These are phyloP conservation scores for Urechis unicinctus DNA, from an alignment of 2,888 invertebrate genomes.

Conservation along the genomic window DNA sequence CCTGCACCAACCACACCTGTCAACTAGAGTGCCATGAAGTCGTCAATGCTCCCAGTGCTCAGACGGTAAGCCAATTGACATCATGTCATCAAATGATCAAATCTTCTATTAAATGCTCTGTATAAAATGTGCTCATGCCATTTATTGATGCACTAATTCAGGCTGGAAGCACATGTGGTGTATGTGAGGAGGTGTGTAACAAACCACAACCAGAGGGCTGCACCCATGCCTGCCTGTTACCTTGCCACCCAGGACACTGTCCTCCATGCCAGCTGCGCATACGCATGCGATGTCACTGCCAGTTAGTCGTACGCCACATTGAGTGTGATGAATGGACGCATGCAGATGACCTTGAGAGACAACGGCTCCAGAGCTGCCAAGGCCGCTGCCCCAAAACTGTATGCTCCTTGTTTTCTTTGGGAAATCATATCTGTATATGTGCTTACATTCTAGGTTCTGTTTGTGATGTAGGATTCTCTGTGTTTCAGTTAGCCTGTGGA, in stretches of 20 bases:
- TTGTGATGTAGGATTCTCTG: neutral
- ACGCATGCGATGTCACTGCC: constrained; percentile 70
- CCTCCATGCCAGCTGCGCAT: constrained; percentile 61
- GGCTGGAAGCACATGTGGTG: constrained; percentile 44
- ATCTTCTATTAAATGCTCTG: neutral
- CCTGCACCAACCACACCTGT: constrained; percentile 59
- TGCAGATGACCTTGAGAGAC: constrained; percentile 49
- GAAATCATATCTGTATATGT: neutral
- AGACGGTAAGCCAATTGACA: constrained; percentile 25
- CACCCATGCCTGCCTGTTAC: constrained; percentile 64
- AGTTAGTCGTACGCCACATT: constrained; percentile 67
- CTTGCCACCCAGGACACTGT: constrained; percentile 62
- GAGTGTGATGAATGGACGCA: constrained; percentile 64
- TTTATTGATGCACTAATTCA: constrained; percentile 11
- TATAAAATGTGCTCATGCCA: neutral
- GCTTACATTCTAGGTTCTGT: too few species aligned
- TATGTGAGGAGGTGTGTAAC: constrained; percentile 42
- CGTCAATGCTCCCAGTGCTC: constrained; percentile 26
- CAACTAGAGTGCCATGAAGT: constrained; percentile 63
- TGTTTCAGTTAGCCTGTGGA: constrained; percentile 67
- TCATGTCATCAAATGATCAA: too few species aligned
- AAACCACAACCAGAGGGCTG: constrained; percentile 61
- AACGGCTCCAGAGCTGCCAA: constrained; percentile 61
- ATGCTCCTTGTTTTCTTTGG: neutral
- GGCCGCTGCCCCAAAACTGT: constrained; percentile 81